Evolutionary conservation across 2,888 invertebrate genomes (phyloP).

Genomic region (Drosophila differens): DNA sequence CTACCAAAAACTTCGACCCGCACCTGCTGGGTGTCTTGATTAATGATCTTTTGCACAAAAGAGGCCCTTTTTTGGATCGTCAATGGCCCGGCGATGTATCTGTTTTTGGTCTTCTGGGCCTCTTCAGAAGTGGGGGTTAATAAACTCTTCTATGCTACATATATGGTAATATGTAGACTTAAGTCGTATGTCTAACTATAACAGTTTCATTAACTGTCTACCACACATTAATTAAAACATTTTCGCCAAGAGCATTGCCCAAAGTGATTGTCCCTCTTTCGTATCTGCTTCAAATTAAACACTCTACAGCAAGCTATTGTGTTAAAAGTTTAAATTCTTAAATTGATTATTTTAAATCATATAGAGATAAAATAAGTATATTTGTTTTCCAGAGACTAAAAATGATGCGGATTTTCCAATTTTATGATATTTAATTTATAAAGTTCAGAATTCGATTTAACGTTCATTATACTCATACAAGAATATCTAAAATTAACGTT

Average conservation of each 20-base stretch:
- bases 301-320: slow-evolving; percentile 38
- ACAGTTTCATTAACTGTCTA: slow-evolving; percentile 77
- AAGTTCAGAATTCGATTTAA: background rate
- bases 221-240: slow-evolving; percentile 77
- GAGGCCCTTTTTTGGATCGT: slow-evolving; percentile 70
- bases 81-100: slow-evolving; percentile 16
- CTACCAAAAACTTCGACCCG: slow-evolving; percentile 72
- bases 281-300: slow-evolving; percentile 27
- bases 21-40: slow-evolving; percentile 78
- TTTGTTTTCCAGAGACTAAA: background rate
- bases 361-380: background rate
- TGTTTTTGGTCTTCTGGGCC: slow-evolving; percentile 11
- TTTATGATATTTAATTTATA: background rate
- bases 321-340: background rate
- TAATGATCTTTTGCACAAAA: slow-evolving; percentile 66
- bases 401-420: background rate
- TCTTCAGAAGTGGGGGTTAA: slow-evolving; percentile 67
- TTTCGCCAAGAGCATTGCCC: slow-evolving; percentile 58
- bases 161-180: slow-evolving; percentile 67
- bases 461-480: background rate
- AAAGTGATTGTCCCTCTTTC: slow-evolving; percentile 50
- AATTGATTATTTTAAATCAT: background rate
- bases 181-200: slow-evolving; percentile 66
- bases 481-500: background rate
- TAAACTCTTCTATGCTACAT: slow-evolving; percentile 70